Percentiles rank a stretch among this genome's conserved stretches.
phyloP scores from a whole-genome alignment of 2,113 vertebrate genomes.

The Coptodon bakossiorum region DNA sequence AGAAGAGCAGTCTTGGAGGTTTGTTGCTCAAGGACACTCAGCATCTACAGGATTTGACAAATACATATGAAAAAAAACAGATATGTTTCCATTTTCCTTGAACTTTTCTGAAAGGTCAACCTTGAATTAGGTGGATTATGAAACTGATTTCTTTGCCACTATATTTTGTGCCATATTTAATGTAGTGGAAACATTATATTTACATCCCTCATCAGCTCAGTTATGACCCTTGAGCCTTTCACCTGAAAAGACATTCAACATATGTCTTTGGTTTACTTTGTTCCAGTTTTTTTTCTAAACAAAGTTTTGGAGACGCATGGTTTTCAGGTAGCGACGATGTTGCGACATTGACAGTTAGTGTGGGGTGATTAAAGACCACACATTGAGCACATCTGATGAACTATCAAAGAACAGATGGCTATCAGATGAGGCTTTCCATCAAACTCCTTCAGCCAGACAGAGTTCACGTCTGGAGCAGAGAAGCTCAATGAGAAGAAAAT shows the following conservation, averaged over 20 bases:
- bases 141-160: neutral
- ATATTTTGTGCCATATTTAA: neutral
- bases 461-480: slow-evolving; percentile 27
- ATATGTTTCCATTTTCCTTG: neutral
- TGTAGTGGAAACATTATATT: neutral
- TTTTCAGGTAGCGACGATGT: neutral
- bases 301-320: neutral
- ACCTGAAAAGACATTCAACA: neutral
- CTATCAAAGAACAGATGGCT: slow-evolving; percentile 61
- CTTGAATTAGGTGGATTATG: neutral
- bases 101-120: neutral
- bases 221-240: neutral
- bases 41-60: neutral
- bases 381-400: slow-evolving; percentile 49
- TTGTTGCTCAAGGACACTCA: neutral
- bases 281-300: neutral
- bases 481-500: neutral
- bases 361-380: slow-evolving; percentile 48
- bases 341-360: neutral
- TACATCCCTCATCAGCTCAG: neutral
- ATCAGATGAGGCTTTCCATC: slow-evolving; percentile 62
- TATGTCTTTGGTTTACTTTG: neutral
- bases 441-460: slow-evolving; percentile 43
- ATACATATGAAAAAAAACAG: neutral
- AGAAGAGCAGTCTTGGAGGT: neutral